phyloP scores from a whole-genome alignment of 2,888 invertebrate genomes.

The Torymus aiolomorphi region DNA sequence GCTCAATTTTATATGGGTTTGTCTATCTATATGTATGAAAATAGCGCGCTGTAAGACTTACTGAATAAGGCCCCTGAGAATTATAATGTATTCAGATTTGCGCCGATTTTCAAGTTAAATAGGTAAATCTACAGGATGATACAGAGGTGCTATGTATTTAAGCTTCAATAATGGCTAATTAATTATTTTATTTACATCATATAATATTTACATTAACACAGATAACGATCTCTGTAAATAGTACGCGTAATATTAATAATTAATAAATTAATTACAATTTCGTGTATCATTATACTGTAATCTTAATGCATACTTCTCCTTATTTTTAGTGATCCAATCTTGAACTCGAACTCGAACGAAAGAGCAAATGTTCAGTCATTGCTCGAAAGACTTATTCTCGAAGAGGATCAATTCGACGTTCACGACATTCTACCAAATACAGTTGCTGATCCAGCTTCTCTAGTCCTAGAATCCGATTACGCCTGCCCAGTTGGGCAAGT shows the following conservation, averaged over 20 bases:
- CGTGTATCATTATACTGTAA: background rate
- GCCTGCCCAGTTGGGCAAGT: slow-evolving; percentile 96
- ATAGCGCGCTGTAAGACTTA: no score
- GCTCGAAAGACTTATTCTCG: slow-evolving; percentile 92
- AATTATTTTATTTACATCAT: slow-evolving; percentile 38
- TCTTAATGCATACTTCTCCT: slow-evolving; percentile 7
- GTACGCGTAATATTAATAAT: slow-evolving; percentile 57
- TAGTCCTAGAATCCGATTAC: slow-evolving; percentile 91
- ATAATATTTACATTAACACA: slow-evolving; percentile 45
- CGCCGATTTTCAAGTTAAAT: slow-evolving; percentile 7
- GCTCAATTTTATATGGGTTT: no score
- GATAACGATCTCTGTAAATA: slow-evolving; percentile 65
- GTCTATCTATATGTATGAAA: no score
- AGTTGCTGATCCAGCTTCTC: slow-evolving; percentile 93
- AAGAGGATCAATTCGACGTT: slow-evolving; percentile 96
- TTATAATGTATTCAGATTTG: slow-evolving; percentile 19
- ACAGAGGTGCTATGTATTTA: slow-evolving; percentile 38
- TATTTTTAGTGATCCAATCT: slow-evolving; percentile 87
- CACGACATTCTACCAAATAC: slow-evolving; percentile 95
- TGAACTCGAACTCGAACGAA: slow-evolving; percentile 91
- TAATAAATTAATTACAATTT: slow-evolving; percentile 1
- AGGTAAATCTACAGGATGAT: slow-evolving; percentile 40
- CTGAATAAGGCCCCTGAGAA: no score
- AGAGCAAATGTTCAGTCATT: slow-evolving; percentile 89
- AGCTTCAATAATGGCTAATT: slow-evolving; percentile 35